Evolutionary conservation across 2,888 invertebrate species (phyloP).

Genomic region (Sinodicranocentrus sp.): DNA sequence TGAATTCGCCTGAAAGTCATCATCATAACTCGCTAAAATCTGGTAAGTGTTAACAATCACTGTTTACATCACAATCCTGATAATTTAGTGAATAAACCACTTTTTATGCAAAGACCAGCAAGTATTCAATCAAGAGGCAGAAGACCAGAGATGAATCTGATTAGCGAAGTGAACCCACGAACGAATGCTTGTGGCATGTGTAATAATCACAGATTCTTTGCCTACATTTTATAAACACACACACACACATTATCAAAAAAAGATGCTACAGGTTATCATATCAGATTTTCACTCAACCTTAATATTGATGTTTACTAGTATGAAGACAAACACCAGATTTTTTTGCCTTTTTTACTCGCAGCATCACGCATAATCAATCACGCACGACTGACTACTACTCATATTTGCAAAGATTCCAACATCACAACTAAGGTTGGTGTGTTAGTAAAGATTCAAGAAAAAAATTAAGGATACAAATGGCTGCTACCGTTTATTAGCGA

Average conservation of each 20-base stretch:
- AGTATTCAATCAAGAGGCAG: constrained; percentile 18
- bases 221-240: too few relatives aligned
- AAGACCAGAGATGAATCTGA: constrained; percentile 28
- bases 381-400: constrained; percentile 22
- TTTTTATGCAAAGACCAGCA: constrained; percentile 15
- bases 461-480: too few relatives aligned
- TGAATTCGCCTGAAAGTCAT: constrained; percentile 82
- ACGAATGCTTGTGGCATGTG: constrained; percentile 36
- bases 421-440: too few relatives aligned
- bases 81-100: constrained; percentile 32
- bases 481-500: too few relatives aligned
- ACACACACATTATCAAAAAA: too few relatives aligned
- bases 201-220: too few relatives aligned
- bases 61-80: constrained; percentile 22
- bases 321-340: neutral
- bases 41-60: constrained; percentile 77
- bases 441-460: too few relatives aligned
- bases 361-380: neutral
- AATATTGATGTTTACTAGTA: too few relatives aligned
- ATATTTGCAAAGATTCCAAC: too few relatives aligned
- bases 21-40: constrained; percentile 79
- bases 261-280: too few relatives aligned
- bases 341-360: neutral
- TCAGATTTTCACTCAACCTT: too few relatives aligned
- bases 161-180: constrained; percentile 2